phyloP scores from a whole-genome alignment of 2,888 invertebrate genomes.

The Matsumyia berberina region DNA sequence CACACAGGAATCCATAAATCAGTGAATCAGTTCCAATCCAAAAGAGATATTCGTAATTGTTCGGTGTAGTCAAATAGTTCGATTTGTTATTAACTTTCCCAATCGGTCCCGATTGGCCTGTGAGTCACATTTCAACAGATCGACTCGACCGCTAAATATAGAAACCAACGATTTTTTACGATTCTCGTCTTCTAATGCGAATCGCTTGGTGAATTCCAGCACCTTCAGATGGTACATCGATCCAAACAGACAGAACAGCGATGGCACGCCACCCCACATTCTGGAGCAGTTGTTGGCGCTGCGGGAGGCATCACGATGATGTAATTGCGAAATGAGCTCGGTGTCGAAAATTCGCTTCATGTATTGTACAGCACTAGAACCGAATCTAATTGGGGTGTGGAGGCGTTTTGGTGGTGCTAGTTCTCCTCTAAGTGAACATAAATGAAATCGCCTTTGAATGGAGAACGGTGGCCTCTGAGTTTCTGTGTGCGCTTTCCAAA shows the following conservation, averaged over 20 bases:
- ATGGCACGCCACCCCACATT: conserved; percentile 23
- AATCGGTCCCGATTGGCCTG: conserved; percentile 10
- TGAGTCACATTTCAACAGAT: too few species aligned
- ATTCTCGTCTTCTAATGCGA: conserved; percentile 16
- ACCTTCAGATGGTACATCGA: conserved; percentile 15
- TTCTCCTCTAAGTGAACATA: conserved; percentile 3
- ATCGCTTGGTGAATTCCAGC: conserved; percentile 33
- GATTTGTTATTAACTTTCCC: conserved; percentile 50
- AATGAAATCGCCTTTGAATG: conserved; percentile 33
- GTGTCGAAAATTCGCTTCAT: conserved; percentile 56
- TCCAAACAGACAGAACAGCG: conserved; percentile 7
- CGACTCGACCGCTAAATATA: conserved; percentile 47
- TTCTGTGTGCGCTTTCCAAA: conserved; percentile 2
- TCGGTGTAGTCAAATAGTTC: conserved; percentile 6
- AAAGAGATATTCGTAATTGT: conserved; percentile 51
- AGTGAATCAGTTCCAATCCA: conserved; percentile 61
- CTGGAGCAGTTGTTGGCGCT: conserved; percentile 12
- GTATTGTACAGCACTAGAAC: conserved; percentile 11
- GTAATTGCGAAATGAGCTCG: conserved; percentile 66
- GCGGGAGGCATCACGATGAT: conserved; percentile 37
- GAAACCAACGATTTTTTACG: conserved; percentile 37
- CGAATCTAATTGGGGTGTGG: conserved; percentile 41
- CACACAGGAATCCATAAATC: conserved; percentile 25
- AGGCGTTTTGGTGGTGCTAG: conserved; percentile 40
- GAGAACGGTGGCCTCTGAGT: neutral